These are phyloP conservation scores for Myotis brandtii DNA, from an alignment of 2,113 vertebrate genomes.

Conservation along the genomic window DNA sequence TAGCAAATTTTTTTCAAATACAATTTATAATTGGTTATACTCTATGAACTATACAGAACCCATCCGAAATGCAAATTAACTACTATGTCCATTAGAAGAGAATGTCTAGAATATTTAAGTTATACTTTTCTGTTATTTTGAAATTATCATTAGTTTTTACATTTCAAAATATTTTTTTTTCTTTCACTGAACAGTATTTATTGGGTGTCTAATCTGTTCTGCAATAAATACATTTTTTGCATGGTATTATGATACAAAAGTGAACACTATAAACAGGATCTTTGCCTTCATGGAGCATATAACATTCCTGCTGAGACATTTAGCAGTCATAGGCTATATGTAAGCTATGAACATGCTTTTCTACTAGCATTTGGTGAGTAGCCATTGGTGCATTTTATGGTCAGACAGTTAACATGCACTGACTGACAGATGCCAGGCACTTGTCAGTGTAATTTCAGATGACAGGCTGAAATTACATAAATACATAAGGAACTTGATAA, in stretches of 20 bases:
- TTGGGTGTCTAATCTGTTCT: neutral
- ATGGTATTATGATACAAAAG: neutral
- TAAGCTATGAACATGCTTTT: neutral
- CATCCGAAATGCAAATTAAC: neutral
- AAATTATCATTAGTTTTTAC: neutral
- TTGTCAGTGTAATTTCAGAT: too few relatives aligned
- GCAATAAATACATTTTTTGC: neutral
- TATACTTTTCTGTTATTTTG: slow-evolving; percentile 3
- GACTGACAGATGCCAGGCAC: neutral
- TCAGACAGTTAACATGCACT: neutral
- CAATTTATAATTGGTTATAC: neutral
- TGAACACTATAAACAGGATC: neutral
- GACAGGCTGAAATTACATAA: neutral
- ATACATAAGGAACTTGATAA: neutral
- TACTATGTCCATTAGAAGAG: neutral
- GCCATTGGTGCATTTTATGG: neutral
- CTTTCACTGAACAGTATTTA: neutral
- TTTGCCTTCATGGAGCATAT: neutral
- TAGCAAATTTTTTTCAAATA: neutral
- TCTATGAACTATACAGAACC: neutral
- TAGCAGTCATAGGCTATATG: neutral
- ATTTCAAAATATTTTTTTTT: slow-evolving; percentile 15
- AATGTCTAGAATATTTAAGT: neutral
- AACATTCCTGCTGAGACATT: neutral
- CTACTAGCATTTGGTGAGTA: neutral